Percentiles rank a stretch among this genome's conserved stretches.
phyloP scores from a whole-genome alignment of 92 coral and sea anemone genomes.

The Hydrozoanthus gracilis region DNA sequence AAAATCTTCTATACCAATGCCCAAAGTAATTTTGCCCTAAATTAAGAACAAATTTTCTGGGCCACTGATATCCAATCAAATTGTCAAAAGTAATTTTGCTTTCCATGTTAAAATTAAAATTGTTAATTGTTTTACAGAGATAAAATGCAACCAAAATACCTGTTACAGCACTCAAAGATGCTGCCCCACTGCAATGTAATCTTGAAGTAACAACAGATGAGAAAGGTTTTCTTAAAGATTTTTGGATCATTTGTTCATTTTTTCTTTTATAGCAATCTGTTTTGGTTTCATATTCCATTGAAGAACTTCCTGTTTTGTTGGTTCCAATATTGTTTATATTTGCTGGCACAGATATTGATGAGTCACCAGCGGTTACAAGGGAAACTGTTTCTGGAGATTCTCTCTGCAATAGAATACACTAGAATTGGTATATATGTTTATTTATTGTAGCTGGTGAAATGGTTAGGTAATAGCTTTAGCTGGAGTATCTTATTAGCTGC shows the following conservation, averaged over 20 bases:
- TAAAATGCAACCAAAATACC: background rate
- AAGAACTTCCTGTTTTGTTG: background rate
- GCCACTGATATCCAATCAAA: too few species aligned
- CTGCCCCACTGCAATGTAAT: background rate
- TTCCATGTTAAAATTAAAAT: too few species aligned
- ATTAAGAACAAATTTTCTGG: too few species aligned
- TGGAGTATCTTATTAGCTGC: background rate
- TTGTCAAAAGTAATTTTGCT: too few species aligned
- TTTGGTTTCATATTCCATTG: background rate
- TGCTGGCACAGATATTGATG: background rate
- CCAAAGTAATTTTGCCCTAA: too few species aligned
- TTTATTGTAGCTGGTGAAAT: background rate
- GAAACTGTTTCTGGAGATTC: background rate
- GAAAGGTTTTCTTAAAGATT: slow-evolving; percentile 31
- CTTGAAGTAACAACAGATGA: background rate
- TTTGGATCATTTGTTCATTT: background rate
- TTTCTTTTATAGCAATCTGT: background rate
- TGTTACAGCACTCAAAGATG: background rate
- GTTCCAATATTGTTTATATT: background rate
- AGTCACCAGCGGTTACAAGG: background rate
- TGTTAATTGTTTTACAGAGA: too few species aligned
- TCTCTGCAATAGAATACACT: background rate
- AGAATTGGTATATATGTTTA: background rate
- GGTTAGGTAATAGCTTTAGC: background rate
- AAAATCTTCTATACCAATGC: too few species aligned